A percentile compares a stretch with the other conserved stretches of the same genome.
Evolutionary conservation across 2,888 invertebrate species (phyloP).

Genomic region (Harmothoe impar): DNA sequence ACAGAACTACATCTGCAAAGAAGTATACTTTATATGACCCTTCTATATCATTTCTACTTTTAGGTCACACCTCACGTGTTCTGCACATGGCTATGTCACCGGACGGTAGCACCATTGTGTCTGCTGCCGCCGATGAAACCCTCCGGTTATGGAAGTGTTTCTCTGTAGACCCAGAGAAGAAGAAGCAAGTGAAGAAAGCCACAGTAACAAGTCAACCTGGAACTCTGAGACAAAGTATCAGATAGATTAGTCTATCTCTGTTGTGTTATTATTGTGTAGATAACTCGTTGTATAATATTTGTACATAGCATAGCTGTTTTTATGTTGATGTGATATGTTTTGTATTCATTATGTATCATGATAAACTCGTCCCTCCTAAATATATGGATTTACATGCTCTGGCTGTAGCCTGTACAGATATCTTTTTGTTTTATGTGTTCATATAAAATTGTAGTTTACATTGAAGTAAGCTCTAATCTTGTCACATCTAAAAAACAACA

Average conservation of each 20-base stretch:
- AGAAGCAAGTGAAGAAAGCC: slow-evolving; percentile 54
- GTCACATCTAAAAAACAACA: neutral
- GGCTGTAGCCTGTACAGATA: neutral
- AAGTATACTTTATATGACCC: too few relatives aligned
- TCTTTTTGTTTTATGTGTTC: neutral
- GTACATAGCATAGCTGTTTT: slow-evolving; percentile 10
- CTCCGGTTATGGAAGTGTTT: slow-evolving; percentile 98
- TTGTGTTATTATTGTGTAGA: neutral
- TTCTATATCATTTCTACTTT: neutral
- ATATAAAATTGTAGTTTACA: neutral
- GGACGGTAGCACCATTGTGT: slow-evolving; percentile 95
- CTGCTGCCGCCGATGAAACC: slow-evolving; percentile 98
- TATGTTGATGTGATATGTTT: neutral
- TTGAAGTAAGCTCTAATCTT: neutral
- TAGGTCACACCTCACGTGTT: slow-evolving; percentile 91
- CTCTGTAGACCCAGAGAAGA: slow-evolving; percentile 69
- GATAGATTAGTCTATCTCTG: neutral
- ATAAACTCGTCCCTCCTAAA: neutral
- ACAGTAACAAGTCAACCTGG: slow-evolving; percentile 37
- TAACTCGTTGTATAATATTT: neutral
- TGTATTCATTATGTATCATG: neutral
- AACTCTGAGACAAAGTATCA: slow-evolving; percentile 41
- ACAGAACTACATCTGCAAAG: too few relatives aligned
- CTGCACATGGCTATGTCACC: slow-evolving; percentile 96
- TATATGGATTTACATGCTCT: neutral